Evolutionary conservation across 23 tunicate species (phyloP), one percentile per base, ranked within the genome.

Genomic region (Trididemnum clinides): DNA sequence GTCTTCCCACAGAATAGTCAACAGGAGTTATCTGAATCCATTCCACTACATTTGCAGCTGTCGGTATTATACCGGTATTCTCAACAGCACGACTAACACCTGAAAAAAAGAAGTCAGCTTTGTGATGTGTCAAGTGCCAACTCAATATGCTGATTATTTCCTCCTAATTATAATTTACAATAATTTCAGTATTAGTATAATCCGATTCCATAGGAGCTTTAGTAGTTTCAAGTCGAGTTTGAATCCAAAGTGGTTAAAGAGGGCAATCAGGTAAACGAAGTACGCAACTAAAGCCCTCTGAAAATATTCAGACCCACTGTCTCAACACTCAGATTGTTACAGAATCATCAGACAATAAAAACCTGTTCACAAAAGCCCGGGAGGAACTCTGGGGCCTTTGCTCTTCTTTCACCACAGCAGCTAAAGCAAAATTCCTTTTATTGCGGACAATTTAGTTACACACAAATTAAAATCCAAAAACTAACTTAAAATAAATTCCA

Each of bases 81-180:
- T 63, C 23, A 63, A 22, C 71, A 63, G 23, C 71, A 22, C 7
- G 21, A 63, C n/a, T n/a, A 25, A 21, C 22, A 6, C n/a, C 19
- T n/a, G 71, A 22, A 63, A 22, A n/a, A 63, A 63, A 22, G 28
- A 63, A 44, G 54, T 44, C 25, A 19, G n/a, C 28, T 62, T 71
- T 31, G 38, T 71, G 77, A 71, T 26, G 38, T 71, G 36, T 71
- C 77, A 71, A 23, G 38, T 15, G 77, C 12, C 6, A 71, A 71
- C 77, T 71, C 77, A 71, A 71, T 71, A 31, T 71, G 28, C 70
- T 21, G 25, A 62, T 62, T 23, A 21, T 62, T 62, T 62, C n/a
- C 23, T 62, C n/a, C n/a, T 62, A 5, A 18, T 5, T 62, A 23
- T 62, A 23, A 62, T 22, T 62, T 62, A 21, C 70, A 62, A 10